These are phyloP conservation scores for Perca schrenkii DNA, from an alignment of 2,113 vertebrate species.

Conservation along the genomic window DNA sequence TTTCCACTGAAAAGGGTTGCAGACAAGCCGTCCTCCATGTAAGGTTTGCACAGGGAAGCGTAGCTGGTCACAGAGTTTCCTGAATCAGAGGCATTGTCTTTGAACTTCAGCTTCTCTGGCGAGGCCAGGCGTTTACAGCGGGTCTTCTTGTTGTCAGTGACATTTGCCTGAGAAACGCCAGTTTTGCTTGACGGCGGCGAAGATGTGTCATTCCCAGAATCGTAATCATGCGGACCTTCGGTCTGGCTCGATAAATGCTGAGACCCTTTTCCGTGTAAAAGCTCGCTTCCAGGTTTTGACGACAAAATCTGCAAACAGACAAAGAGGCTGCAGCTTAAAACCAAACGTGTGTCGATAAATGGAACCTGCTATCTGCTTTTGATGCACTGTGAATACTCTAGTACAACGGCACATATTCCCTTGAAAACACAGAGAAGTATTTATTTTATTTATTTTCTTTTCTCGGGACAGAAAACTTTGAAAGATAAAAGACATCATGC, in stretches of 20 bases:
- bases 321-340: slow-evolving; percentile 75
- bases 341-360: not conserved
- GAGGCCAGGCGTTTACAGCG: slow-evolving; percentile 70
- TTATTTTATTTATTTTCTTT: slow-evolving; percentile 28
- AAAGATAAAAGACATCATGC: slow-evolving; percentile 86
- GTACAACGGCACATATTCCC: slow-evolving; percentile 79
- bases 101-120: slow-evolving; percentile 85
- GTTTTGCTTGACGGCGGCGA: slow-evolving; percentile 94
- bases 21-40: slow-evolving; percentile 82
- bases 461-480: slow-evolving; percentile 77
- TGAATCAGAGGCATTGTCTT: slow-evolving; percentile 93
- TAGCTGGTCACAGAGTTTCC: slow-evolving; percentile 97
- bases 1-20: slow-evolving; percentile 59
- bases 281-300: slow-evolving; percentile 85
- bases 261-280: slow-evolving; percentile 87
- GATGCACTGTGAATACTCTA: slow-evolving; percentile 87
- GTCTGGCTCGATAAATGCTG: slow-evolving; percentile 80
- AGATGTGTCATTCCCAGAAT: slow-evolving; percentile 97
- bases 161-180: slow-evolving; percentile 86
- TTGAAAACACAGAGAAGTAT: slow-evolving; percentile 77
- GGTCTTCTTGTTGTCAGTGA: slow-evolving; percentile 81
- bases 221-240: slow-evolving; percentile 91
- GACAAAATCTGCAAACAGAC: slow-evolving; percentile 95
- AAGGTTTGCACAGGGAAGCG: slow-evolving; percentile 89
- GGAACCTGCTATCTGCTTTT: slow-evolving; percentile 85